phyloP scores from a whole-genome alignment of 2,113 vertebrate genomes.

The Oryzias celebensis region DNA sequence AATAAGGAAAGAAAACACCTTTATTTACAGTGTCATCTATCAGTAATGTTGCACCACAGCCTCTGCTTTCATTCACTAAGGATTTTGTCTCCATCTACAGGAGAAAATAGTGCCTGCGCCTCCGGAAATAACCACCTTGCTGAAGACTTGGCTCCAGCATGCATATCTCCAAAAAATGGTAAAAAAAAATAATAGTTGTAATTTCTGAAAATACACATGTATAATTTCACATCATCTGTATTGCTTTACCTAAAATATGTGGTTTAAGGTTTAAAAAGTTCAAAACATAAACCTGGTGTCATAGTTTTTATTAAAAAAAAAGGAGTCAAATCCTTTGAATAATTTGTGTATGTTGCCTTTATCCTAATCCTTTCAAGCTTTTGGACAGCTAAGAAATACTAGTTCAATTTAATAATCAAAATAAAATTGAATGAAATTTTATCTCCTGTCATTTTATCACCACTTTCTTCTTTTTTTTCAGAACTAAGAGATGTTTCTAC shows the following conservation, averaged over 20 bases:
- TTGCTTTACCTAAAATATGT: no score
- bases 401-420: no score
- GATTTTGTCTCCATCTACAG: constrained; percentile 60
- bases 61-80: background rate
- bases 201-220: background rate
- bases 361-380: no score
- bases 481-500: constrained; percentile 61
- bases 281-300: no score
- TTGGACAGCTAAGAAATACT: no score
- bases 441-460: background rate
- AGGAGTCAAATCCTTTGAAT: no score
- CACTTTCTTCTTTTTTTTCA: constrained; percentile 34
- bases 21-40: background rate
- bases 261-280: no score
- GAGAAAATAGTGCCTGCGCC: constrained; percentile 61
- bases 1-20: background rate
- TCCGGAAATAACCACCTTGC: constrained; percentile 59
- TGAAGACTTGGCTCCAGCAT: constrained; percentile 53
- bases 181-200: constrained; percentile 1
- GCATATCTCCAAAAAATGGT: constrained; percentile 75
- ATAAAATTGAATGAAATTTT: no score
- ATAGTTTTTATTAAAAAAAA: no score
- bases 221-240: no score
- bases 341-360: no score
- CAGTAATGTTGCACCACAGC: background rate